Evolutionary conservation across 2,888 invertebrate species (phyloP).

Genomic region (Chelonus formosanus): DNA sequence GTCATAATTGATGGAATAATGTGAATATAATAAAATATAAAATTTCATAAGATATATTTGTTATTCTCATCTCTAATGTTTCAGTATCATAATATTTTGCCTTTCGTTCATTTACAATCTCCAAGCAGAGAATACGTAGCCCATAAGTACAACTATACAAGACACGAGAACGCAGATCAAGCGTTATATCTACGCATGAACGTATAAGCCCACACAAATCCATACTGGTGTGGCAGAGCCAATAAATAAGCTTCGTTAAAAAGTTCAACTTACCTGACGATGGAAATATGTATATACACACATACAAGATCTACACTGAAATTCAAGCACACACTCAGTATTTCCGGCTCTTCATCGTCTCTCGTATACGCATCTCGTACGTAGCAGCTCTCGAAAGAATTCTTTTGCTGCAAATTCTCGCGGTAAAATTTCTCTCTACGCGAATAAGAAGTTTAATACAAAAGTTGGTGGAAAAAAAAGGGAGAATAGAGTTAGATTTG

Average conservation of each 20-base stretch:
- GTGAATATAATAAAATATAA: not conserved
- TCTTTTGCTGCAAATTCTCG: too few species aligned
- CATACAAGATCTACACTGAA: not conserved
- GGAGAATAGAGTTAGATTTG: too few species aligned
- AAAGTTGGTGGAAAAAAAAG: too few species aligned
- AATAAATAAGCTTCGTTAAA: conserved; percentile 47
- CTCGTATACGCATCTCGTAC: conserved; percentile 6
- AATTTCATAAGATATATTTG: conserved; percentile 9
- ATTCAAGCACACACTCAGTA: not conserved
- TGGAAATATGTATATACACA: conserved; percentile 28
- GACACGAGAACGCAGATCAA: conserved; percentile 21
- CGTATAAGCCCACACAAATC: conserved; percentile 29
- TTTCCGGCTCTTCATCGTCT: conserved; percentile 23
- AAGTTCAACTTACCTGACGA: conserved; percentile 40
- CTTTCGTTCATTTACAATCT: conserved; percentile 7
- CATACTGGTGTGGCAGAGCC: conserved; percentile 34
- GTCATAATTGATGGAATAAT: too few species aligned
- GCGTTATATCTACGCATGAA: conserved; percentile 9
- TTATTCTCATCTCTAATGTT: conserved; percentile 15
- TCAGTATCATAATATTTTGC: conserved; percentile 27
- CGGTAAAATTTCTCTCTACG: too few species aligned
- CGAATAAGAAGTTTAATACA: too few species aligned
- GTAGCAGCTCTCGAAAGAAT: not conserved
- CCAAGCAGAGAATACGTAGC: not conserved
- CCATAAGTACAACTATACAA: conserved; percentile 10